These are phyloP conservation scores for Coracias cyanogaster DNA, from an alignment of 2,797 vertebrate species.

Conservation along the genomic window DNA sequence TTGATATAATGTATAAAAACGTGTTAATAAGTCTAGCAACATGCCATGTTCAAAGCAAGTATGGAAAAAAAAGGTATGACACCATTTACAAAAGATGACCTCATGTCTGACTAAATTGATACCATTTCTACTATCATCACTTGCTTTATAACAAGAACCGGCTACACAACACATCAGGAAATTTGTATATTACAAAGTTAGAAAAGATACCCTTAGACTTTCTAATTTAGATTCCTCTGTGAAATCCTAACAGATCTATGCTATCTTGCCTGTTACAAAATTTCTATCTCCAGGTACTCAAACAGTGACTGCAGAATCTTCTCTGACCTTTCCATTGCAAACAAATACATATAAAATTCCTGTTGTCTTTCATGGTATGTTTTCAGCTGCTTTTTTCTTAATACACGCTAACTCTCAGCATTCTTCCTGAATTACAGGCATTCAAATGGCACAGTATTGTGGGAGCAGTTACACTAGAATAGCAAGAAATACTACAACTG, in stretches of 20 bases:
- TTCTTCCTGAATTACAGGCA: background rate
- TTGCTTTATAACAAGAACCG: background rate
- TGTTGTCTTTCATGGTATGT: background rate
- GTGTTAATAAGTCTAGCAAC: background rate
- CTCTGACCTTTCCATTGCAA: background rate
- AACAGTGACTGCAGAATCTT: background rate
- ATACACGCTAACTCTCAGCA: background rate
- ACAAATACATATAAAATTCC: background rate
- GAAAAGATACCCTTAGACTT: background rate
- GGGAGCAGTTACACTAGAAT: background rate
- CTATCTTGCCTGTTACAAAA: background rate
- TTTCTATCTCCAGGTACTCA: background rate
- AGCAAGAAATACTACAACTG: background rate
- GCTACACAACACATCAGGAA: background rate
- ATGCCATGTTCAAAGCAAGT: background rate
- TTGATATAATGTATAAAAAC: background rate
- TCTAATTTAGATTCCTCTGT: background rate
- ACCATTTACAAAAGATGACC: background rate
- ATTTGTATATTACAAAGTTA: background rate
- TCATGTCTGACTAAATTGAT: background rate
- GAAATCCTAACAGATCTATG: background rate
- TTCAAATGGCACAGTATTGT: background rate
- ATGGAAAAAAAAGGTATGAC: background rate
- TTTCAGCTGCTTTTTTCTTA: background rate
- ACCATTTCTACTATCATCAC: background rate